phyloP scores from a whole-genome alignment of 2,888 invertebrate genomes.

The Himalopsyche anomala region DNA sequence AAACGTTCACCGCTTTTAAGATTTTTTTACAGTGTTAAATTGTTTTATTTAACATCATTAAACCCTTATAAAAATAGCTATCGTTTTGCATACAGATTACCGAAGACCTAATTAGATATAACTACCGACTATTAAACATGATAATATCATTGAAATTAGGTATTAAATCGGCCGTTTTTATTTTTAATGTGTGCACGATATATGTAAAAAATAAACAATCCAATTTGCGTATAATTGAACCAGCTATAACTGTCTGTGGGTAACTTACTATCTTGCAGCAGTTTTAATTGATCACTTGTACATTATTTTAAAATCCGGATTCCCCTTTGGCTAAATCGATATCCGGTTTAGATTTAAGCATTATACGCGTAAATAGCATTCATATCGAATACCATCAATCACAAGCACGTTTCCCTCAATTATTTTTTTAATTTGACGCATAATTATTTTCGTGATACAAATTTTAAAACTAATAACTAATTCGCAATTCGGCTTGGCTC shows the following conservation, averaged over 20 bases:
- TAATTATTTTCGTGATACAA: too few relatives aligned
- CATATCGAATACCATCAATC: neutral
- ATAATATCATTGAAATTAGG: neutral
- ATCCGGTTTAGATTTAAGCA: neutral
- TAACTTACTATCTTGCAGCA: neutral
- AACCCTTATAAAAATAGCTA: too few relatives aligned
- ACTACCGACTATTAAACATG: neutral
- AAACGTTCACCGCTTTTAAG: too few relatives aligned
- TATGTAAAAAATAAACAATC: neutral
- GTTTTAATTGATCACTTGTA: slow-evolving; percentile 18
- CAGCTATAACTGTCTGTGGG: neutral
- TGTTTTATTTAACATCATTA: too few relatives aligned
- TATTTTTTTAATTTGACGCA: neutral
- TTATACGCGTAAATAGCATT: neutral
- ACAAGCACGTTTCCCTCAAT: neutral
- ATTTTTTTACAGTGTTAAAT: too few relatives aligned
- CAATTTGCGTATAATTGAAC: neutral
- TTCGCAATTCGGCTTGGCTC: too few relatives aligned
- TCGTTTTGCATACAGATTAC: too few relatives aligned
- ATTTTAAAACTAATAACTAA: too few relatives aligned
- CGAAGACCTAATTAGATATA: too few relatives aligned
- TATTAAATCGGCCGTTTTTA: neutral
- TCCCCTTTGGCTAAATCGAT: slow-evolving; percentile 10
- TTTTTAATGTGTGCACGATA: neutral
- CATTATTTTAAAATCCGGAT: slow-evolving; percentile 13